Percentiles rank a stretch among this genome's conserved stretches.
Conservation (phyloP, 2,113 vertebrate species). For the Bostrychus sinensis region DNA sequence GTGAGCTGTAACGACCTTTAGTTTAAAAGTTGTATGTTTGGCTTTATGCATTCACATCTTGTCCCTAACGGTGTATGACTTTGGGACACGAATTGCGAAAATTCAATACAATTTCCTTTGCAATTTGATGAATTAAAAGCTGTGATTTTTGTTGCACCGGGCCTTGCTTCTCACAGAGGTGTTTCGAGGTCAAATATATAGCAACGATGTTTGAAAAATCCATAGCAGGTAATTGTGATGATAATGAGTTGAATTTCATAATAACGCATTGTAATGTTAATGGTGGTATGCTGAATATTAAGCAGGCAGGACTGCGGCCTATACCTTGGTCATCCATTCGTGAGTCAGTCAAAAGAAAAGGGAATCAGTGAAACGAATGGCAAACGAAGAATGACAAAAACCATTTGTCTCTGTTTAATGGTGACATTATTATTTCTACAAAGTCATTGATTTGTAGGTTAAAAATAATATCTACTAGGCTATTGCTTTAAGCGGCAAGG, state of each 20-base stretch:
- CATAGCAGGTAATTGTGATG: conserved; percentile 71
- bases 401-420: background rate
- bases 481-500: background rate
- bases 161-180: background rate
- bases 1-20: background rate
- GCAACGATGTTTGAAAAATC: conserved; percentile 56
- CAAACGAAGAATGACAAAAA: background rate
- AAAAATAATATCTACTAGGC: background rate
- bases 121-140: background rate
- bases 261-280: conserved; percentile 74
- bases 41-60: background rate
- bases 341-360: conserved; percentile 14
- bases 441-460: background rate
- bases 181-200: conserved; percentile 15
- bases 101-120: background rate
- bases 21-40: background rate
- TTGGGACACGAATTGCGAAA: background rate
- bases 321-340: conserved; percentile 21
- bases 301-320: conserved; percentile 43
- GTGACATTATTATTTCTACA: background rate
- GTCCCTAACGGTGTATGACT: background rate
- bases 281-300: conserved; percentile 63
- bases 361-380: background rate
- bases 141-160: background rate
- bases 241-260: conserved; percentile 77